Evolutionary conservation across 2,888 invertebrate genomes (phyloP).

Genomic region (Seladonia tumulorum): DNA sequence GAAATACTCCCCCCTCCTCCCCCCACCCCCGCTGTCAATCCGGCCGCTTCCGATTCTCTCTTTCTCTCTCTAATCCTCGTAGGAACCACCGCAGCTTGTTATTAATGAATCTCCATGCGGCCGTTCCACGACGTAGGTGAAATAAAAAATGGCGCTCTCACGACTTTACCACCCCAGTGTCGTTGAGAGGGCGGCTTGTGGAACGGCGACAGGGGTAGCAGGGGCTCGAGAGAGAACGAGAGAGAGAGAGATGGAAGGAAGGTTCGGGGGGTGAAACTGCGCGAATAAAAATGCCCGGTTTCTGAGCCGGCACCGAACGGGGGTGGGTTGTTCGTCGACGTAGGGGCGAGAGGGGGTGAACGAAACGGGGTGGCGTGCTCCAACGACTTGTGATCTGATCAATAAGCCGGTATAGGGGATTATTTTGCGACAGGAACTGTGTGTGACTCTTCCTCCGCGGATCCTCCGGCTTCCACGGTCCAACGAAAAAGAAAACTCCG

Average conservation of each 20-base stretch:
- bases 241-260: constrained; percentile 62
- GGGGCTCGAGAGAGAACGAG: neutral
- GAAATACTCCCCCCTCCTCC: neutral
- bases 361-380: constrained; percentile 79
- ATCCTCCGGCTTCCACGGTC: constrained; percentile 22
- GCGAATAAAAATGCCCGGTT: constrained; percentile 83
- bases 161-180: constrained; percentile 76
- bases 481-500: neutral
- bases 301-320: constrained; percentile 55
- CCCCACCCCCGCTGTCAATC: constrained; percentile 2
- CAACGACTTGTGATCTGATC: constrained; percentile 82
- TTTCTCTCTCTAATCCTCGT: constrained; percentile 67
- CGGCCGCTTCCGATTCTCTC: constrained; percentile 20
- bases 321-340: constrained; percentile 50
- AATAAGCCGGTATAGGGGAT: constrained; percentile 81
- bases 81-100: constrained; percentile 70
- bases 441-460: constrained; percentile 51
- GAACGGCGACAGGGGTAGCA: constrained; percentile 38
- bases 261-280: constrained; percentile 71
- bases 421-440: constrained; percentile 72
- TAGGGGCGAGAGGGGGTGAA: constrained; percentile 57
- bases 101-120: constrained; percentile 71
- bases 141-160: constrained; percentile 77
- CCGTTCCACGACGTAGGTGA: constrained; percentile 70
- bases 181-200: constrained; percentile 69